phyloP scores from a whole-genome alignment of 2,113 vertebrate species.

The Archocentrus centrarchus region DNA sequence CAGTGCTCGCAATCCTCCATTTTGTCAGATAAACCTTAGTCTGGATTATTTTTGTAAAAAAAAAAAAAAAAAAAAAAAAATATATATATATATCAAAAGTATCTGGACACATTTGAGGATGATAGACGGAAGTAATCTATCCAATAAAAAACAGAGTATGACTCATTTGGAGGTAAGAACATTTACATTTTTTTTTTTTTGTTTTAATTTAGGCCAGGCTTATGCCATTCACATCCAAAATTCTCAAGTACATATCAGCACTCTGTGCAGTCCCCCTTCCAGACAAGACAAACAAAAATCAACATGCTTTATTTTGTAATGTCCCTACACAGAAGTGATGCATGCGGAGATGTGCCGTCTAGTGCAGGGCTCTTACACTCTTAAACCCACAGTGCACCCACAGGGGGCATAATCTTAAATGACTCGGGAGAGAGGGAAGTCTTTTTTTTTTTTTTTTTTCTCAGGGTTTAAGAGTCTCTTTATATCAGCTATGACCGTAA shows the following conservation, averaged over 20 bases:
- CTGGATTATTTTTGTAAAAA: constrained; percentile 5
- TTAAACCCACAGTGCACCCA: constrained; percentile 58
- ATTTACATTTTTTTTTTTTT: neutral
- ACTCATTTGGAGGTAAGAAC: neutral
- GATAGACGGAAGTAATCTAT: neutral
- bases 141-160: neutral
- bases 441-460: constrained; percentile 5
- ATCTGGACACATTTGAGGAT: constrained; percentile 13
- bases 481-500: constrained; percentile 44
- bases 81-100: neutral
- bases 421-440: constrained; percentile 37
- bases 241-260: neutral
- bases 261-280: neutral
- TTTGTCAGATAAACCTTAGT: constrained; percentile 21
- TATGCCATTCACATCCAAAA: neutral
- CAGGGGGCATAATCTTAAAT: constrained; percentile 64
- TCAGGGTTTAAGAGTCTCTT: constrained; percentile 48
- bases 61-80: neutral
- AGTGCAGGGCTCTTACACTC: constrained; percentile 29
- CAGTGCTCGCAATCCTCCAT: neutral
- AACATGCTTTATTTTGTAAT: neutral
- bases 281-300: neutral
- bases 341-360: constrained; percentile 24
- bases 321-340: constrained; percentile 4
- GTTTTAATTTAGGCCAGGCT: neutral